Evolutionary conservation across 2,113 vertebrate genomes (phyloP).

Genomic region (Nibea albiflora): DNA sequence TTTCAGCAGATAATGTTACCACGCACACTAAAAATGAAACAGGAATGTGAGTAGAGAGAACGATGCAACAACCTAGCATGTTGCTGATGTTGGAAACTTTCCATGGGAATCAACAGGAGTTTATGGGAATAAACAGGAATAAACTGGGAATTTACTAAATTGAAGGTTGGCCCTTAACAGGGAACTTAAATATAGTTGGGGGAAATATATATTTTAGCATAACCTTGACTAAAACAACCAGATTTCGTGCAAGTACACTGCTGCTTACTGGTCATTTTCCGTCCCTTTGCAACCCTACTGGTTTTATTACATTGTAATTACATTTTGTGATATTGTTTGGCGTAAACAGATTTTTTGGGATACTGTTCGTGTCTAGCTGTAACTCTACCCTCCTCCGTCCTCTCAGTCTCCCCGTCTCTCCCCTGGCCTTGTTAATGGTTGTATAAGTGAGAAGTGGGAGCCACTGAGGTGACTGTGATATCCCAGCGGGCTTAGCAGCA

Average conservation of each 20-base stretch:
- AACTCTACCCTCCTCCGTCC: background rate
- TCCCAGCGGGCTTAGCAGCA: conserved; percentile 69
- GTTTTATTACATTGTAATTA: background rate
- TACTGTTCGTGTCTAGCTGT: background rate
- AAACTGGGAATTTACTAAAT: no score
- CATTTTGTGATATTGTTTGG: conserved; percentile 2
- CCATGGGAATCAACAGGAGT: no score
- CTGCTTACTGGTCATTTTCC: no score
- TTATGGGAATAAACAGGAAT: no score
- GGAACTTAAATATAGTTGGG: no score
- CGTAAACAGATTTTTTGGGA: background rate
- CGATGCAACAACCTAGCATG: background rate
- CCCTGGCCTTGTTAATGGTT: conserved; percentile 41
- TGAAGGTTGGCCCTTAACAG: no score
- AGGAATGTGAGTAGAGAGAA: no score
- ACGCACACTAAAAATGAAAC: background rate
- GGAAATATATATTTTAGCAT: no score
- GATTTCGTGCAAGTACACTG: no score
- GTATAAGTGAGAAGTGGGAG: conserved; percentile 61
- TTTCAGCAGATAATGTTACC: background rate
- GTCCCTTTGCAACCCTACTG: no score
- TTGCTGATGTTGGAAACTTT: background rate
- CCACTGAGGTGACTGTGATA: conserved; percentile 57
- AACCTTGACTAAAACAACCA: no score
- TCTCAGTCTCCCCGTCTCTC: background rate